Percentiles rank a stretch among this genome's conserved stretches.
Evolutionary conservation across 2,888 invertebrate species (phyloP).

Genomic region (Athalia cordata): DNA sequence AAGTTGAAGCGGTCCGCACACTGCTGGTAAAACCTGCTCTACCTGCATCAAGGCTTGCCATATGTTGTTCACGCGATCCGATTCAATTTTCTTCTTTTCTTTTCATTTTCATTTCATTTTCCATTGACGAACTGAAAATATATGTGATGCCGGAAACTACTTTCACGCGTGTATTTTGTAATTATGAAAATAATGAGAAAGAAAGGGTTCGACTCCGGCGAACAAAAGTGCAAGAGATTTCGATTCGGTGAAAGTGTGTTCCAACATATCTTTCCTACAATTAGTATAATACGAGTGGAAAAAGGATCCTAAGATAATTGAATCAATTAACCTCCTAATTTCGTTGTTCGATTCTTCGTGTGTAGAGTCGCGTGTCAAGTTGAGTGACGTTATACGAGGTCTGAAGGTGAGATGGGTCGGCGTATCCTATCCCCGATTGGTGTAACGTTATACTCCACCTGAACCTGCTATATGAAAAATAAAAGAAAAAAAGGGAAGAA

Average conservation of each 20-base stretch:
- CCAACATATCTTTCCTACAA: not conserved
- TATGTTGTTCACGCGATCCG: too few relatives aligned
- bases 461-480: slow-evolving; percentile 50
- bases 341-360: slow-evolving; percentile 29
- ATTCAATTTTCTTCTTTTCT: too few relatives aligned
- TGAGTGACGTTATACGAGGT: slow-evolving; percentile 33
- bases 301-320: slow-evolving; percentile 37
- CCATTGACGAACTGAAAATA: too few relatives aligned
- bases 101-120: too few relatives aligned
- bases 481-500: not conserved
- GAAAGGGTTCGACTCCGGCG: too few relatives aligned
- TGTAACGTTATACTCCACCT: not conserved
- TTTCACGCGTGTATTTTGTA: too few relatives aligned
- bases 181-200: too few relatives aligned
- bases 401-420: slow-evolving; percentile 31
- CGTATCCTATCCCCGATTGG: not conserved
- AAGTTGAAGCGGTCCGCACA: not conserved
- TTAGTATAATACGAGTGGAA: slow-evolving; percentile 9
- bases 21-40: not conserved
- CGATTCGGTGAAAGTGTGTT: not conserved
- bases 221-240: not conserved
- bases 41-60: too few relatives aligned
- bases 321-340: slow-evolving; percentile 40
- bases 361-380: slow-evolving; percentile 36
- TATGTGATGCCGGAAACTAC: too few relatives aligned